phyloP scores from a whole-genome alignment of 2,888 invertebrate species.

The Nomada ruficornis region DNA sequence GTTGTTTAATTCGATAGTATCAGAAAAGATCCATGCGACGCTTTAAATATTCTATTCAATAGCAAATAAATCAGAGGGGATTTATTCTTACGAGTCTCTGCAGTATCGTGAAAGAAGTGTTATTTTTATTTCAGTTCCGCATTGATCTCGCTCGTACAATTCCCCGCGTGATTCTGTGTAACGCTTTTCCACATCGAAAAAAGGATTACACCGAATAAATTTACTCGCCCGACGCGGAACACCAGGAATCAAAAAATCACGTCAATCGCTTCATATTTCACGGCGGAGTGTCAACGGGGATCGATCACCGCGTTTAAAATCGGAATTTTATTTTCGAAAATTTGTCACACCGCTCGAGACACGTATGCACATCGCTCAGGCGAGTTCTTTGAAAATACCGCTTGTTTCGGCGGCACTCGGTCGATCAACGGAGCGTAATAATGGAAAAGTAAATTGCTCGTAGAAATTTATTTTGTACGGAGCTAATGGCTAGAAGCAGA shows the following conservation, averaged over 20 bases:
- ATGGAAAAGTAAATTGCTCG: conserved; percentile 20
- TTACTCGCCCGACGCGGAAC: background rate
- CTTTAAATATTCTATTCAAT: too few species aligned
- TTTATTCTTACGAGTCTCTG: too few species aligned
- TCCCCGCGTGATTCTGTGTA: background rate
- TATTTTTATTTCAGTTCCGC: background rate
- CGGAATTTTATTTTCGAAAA: background rate
- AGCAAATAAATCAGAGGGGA: too few species aligned
- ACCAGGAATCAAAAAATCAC: background rate
- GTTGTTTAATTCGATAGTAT: too few species aligned
- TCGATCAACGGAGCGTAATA: background rate
- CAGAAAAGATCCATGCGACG: too few species aligned
- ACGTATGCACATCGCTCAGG: background rate
- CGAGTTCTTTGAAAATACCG: background rate
- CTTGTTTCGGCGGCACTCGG: background rate
- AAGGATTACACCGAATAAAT: background rate
- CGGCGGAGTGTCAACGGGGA: background rate
- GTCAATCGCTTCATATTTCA: background rate
- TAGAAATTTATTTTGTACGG: conserved; percentile 20
- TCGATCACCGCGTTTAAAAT: conserved; percentile 9
- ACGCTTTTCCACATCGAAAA: background rate
- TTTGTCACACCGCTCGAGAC: background rate
- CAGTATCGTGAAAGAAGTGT: too few species aligned
- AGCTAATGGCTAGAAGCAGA: conserved; percentile 7
- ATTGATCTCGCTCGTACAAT: background rate